Evolutionary conservation across 1,140 invertebrate species (phyloP).

Genomic region (Platorchestia sp.): DNA sequence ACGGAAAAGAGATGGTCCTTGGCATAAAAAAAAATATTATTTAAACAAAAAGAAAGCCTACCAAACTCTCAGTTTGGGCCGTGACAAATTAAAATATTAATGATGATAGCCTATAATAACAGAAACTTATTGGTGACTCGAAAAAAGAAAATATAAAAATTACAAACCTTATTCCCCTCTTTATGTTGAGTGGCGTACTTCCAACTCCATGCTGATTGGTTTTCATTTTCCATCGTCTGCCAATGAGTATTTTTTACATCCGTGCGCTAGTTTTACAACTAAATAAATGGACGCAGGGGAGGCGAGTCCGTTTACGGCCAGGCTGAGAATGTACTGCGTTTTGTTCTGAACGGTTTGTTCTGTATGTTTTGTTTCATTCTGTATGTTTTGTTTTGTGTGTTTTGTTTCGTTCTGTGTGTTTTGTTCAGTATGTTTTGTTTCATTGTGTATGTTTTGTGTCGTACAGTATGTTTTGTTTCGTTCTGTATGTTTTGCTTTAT

Average conservation of each 20-base stretch:
- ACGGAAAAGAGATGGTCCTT: no score
- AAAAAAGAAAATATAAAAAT: background rate
- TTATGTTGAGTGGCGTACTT: background rate
- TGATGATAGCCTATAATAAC: background rate
- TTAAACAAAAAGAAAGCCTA: background rate
- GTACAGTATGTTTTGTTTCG: no score
- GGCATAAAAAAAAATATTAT: no score
- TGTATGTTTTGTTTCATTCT: no score
- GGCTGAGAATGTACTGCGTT: background rate
- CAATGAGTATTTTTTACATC: background rate
- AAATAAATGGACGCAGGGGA: background rate
- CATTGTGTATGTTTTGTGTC: no score
- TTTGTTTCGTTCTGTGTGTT: no score
- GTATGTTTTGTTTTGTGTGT: no score
- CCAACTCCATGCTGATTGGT: background rate
- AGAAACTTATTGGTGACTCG: background rate
- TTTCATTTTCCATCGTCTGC: background rate
- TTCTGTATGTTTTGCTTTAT: no score
- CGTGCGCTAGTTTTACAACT: background rate
- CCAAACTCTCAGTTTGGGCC: background rate
- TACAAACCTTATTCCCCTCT: no score
- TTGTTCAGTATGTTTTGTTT: no score
- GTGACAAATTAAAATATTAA: background rate
- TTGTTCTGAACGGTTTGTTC: no score
- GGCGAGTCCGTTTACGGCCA: no score